These are phyloP conservation scores for Enoplosus armatus DNA, from an alignment of 2,797 vertebrate genomes.

Conservation along the genomic window DNA sequence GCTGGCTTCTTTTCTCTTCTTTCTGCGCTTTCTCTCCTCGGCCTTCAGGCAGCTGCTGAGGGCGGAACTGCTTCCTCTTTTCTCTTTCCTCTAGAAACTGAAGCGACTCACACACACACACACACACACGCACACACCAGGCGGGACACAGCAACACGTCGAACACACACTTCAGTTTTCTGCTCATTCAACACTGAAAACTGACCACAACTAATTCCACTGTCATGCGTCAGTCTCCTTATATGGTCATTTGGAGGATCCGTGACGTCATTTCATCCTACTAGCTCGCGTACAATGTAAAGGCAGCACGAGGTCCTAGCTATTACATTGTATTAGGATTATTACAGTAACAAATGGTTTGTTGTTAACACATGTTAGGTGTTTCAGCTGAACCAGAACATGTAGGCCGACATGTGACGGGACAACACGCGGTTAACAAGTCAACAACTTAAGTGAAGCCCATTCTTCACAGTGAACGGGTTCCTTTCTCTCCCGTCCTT, in stretches of 20 bases:
- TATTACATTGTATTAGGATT: neutral
- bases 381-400: too few species aligned
- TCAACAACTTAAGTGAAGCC: too few species aligned
- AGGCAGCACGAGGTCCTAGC: neutral
- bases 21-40: neutral
- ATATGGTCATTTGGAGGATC: conserved; percentile 68
- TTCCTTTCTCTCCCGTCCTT: too few species aligned
- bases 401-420: too few species aligned
- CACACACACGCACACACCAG: neutral
- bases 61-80: conserved; percentile 78
- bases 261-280: conserved; percentile 44
- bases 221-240: conserved; percentile 59
- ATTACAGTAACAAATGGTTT: too few species aligned
- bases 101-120: neutral
- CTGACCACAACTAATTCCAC: neutral
- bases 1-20: too few species aligned
- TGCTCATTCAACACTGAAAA: neutral
- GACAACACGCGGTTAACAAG: too few species aligned
- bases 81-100: conserved; percentile 41
- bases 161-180: neutral
- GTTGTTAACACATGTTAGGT: too few species aligned
- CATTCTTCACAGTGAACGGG: too few species aligned
- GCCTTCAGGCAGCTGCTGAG: conserved; percentile 44
- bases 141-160: neutral
- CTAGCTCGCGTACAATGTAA: conserved; percentile 5